These are phyloP conservation scores for Megalurothrips usitatus DNA, from an alignment of 2,888 invertebrate genomes.

Conservation along the genomic window DNA sequence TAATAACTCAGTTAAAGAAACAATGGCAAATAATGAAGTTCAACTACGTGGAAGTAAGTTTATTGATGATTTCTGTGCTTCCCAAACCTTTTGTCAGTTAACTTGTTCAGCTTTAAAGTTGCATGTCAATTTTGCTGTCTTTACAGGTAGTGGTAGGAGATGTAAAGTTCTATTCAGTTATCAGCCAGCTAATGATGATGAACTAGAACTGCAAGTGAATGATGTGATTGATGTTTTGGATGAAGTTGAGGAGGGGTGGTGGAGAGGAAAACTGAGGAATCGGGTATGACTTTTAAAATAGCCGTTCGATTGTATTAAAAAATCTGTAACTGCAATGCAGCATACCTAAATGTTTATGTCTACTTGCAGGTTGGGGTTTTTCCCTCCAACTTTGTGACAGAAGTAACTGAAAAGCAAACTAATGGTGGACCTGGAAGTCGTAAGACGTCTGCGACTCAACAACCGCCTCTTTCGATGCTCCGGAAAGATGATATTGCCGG, in stretches of 20 bases:
- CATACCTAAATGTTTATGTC: constrained; percentile 26
- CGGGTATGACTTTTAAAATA: constrained; percentile 48
- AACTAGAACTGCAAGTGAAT: constrained; percentile 78
- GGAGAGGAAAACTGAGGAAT: constrained; percentile 79
- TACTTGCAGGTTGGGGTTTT: constrained; percentile 68
- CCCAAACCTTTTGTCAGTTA: not conserved
- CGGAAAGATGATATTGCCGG: not conserved
- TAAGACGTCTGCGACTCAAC: constrained; percentile 5
- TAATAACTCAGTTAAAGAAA: not conserved
- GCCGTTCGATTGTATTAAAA: not conserved
- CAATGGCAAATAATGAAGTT: constrained; percentile 28
- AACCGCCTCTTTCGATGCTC: not conserved
- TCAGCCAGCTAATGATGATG: constrained; percentile 89
- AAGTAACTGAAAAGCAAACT: constrained; percentile 39
- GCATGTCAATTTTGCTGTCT: not conserved
- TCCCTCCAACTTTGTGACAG: constrained; percentile 90
- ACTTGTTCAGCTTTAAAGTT: not conserved
- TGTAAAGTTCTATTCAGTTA: constrained; percentile 88
- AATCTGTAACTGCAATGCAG: not conserved
- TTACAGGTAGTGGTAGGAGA: constrained; percentile 51
- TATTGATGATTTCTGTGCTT: not conserved
- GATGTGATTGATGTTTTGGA: constrained; percentile 86
- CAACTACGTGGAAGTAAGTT: constrained; percentile 32
- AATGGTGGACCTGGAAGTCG: constrained; percentile 25
- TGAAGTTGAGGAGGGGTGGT: constrained; percentile 92